Evolutionary conservation across 1,140 invertebrate genomes (phyloP), one percentile per base, ranked within the genome.

Genomic region (Meloidogyne exigua): DNA sequence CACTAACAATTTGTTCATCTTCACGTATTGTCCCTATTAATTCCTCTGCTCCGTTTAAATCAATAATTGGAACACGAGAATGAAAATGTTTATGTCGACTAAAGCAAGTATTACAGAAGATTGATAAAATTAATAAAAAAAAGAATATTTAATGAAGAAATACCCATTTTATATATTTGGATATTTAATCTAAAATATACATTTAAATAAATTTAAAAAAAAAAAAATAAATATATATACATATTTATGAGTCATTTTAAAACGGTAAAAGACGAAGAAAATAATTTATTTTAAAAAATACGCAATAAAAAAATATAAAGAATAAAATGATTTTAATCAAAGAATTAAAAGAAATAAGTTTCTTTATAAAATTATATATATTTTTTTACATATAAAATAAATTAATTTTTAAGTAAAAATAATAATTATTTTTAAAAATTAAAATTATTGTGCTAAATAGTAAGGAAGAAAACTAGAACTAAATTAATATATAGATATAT

Each of bases 31-130:
- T 78, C 44, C 86, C 84, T 18, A 88, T 77, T 9, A 86, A 69
- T 68, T 84, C 76, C 25, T 86, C 84, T 15, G 84, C 84, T 66
- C 84, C 84, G 67, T 79, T 79, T 26, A 88, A 72, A 63, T 86
- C 80, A 42, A 86, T 83, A 15, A 86, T 81, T 18, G 84, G 84
- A 15, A 74, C 83, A 80, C 76, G 76, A 70, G 66, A 64, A 49
- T 76, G 57, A 36, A 73, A 73, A 36, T 65, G 65, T 65, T 78
- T 78, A 62, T 75, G 74, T n/a, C 69, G 36, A 18, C 69, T 21
- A 23, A 42, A 32, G n/a, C 66, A 32, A 23, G 7, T n/a, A 32
- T 32, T 32, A 67, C 21, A n/a, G 5, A 21, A 32, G 9, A 32
- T 42, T 32, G 66, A 7, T 42, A 32, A 18, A 9, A 32, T 1